Conservation (phyloP, 2,888 invertebrate species). For the Drosophila sordidapex region DNA sequence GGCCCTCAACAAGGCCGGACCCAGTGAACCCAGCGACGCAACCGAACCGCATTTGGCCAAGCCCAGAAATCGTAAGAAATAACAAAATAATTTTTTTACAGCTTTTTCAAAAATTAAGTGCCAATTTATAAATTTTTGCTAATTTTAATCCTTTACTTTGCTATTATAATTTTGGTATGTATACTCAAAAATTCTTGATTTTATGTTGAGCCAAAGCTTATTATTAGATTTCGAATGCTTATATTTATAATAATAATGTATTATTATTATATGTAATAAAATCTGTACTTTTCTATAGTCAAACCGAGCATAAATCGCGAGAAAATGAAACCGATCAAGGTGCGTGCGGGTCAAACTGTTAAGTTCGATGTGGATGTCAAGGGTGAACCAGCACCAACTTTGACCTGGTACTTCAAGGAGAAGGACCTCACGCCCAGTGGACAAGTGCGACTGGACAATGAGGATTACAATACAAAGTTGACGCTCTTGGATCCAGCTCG, state of each 20-base stretch:
- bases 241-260: neutral
- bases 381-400: constrained; percentile 98
- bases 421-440: constrained; percentile 89
- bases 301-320: constrained; percentile 98
- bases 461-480: constrained; percentile 96
- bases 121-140: constrained; percentile 7
- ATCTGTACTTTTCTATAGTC: constrained; percentile 86
- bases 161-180: constrained; percentile 14
- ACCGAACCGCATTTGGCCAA: constrained; percentile 95
- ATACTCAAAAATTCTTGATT: constrained; percentile 18
- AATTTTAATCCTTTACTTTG: constrained; percentile 6
- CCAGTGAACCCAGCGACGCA: constrained; percentile 95
- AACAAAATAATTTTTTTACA: neutral
- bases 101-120: neutral
- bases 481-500: constrained; percentile 92
- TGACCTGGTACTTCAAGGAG: constrained; percentile 89
- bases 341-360: constrained; percentile 95
- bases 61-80: constrained; percentile 91
- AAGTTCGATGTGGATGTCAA: constrained; percentile 97
- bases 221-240: neutral
- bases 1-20: constrained; percentile 97
- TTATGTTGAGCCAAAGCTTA: constrained; percentile 63
- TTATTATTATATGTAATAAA: neutral
- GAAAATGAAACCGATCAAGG: constrained; percentile 93
- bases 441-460: constrained; percentile 92